These are phyloP conservation scores for Drosophila mulleri DNA, from an alignment of 2,888 invertebrate species.

Conservation along the genomic window DNA sequence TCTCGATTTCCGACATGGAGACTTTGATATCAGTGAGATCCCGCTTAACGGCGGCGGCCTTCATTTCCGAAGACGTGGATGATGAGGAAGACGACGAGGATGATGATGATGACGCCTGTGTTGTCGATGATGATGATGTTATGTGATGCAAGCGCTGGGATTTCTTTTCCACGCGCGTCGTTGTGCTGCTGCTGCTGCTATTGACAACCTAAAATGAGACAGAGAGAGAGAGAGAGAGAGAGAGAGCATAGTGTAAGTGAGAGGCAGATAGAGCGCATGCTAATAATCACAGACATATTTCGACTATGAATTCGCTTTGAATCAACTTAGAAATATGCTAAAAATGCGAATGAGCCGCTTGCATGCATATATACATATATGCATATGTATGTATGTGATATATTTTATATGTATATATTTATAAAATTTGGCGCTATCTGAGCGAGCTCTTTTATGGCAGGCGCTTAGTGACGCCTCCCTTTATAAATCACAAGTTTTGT, in stretches of 20 bases:
- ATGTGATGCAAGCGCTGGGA: conserved; percentile 84
- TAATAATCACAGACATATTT: conserved; percentile 16
- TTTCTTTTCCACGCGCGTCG: conserved; percentile 85
- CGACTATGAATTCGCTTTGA: conserved; percentile 8
- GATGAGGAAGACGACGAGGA: conserved; percentile 84
- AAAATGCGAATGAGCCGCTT: conserved; percentile 25
- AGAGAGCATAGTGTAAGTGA: background rate
- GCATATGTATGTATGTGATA: conserved; percentile 12
- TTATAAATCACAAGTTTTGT: conserved; percentile 65
- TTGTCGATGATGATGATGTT: conserved; percentile 83
- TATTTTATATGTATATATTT: conserved; percentile 10
- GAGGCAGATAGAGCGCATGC: background rate
- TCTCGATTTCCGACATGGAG: conserved; percentile 92
- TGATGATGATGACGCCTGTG: conserved; percentile 85
- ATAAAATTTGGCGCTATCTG: conserved; percentile 56
- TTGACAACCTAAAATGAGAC: conserved; percentile 83
- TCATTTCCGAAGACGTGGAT: conserved; percentile 89
- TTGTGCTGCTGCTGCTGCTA: conserved; percentile 85
- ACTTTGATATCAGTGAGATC: conserved; percentile 89
- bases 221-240: conserved; percentile 15
- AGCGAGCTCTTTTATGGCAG: conserved; percentile 52
- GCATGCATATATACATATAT: conserved; percentile 8
- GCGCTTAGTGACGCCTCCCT: conserved; percentile 51
- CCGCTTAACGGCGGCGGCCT: conserved; percentile 93
- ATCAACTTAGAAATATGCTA: conserved; percentile 37